phyloP scores from a whole-genome alignment of 2,888 invertebrate genomes.

The Phalangium opilio region DNA sequence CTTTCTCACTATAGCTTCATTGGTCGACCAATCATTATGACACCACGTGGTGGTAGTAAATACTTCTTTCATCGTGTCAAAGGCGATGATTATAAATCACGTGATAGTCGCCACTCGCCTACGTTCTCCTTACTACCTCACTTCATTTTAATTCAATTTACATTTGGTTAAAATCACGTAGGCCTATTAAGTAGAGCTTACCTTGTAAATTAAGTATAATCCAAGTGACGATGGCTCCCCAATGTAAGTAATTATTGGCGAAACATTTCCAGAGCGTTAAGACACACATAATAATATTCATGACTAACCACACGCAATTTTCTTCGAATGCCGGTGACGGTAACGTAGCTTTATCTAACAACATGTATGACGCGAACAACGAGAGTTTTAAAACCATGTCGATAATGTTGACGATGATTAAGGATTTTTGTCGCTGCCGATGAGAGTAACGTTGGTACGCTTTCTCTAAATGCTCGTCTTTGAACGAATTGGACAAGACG shows the following conservation, averaged over 20 bases:
- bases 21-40: too few relatives aligned
- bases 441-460: conserved; percentile 79
- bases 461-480: conserved; percentile 54
- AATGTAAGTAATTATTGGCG: conserved; percentile 80
- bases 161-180: too few relatives aligned
- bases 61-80: too few relatives aligned
- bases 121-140: too few relatives aligned
- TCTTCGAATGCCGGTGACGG: not conserved
- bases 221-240: conserved; percentile 84
- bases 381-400: conserved; percentile 61
- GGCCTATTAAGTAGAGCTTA: too few relatives aligned
- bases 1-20: too few relatives aligned
- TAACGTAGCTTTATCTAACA: not conserved
- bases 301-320: conserved; percentile 39
- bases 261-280: conserved; percentile 79
- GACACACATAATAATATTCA: conserved; percentile 57
- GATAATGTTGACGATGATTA: conserved; percentile 77
- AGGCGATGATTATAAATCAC: too few relatives aligned
- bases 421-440: conserved; percentile 72
- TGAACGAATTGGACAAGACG: conserved; percentile 43
- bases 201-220: conserved; percentile 72
- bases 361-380: conserved; percentile 13
- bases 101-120: too few relatives aligned
- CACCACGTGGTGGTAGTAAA: too few relatives aligned
- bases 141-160: too few relatives aligned